Base-by-base conservation (phyloP, 2,113 vertebrate genomes). In the Galbula dea region DNA sequence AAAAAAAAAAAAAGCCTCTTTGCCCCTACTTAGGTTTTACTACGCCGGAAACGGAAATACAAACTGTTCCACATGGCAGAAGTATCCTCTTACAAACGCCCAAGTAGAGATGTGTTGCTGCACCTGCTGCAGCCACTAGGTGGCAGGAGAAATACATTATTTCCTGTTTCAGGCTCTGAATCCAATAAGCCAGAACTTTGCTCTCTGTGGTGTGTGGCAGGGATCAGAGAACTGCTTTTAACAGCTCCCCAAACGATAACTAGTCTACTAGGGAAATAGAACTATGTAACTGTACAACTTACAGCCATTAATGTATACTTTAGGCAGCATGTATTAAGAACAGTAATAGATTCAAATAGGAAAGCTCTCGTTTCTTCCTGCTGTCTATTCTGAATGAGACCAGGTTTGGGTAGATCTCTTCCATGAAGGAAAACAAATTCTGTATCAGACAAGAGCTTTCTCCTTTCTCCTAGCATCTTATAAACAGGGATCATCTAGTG, bases 101-200 rank as follows among this genome's bases (percentile, higher is more conserved):
- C 4, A n/a, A 48, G 62, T 8, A 13, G 49, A 8, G 36, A 21
- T 48, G n/a, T 30, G 67, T 39, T 85, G 93, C 89, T 81, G 79
- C 76, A 72, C 41, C 65, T 63, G 48, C 72, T 83, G 71, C 83
- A 61, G 84, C 95, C 97, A 73, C 96, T 95, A 83, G 74, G 89
- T 66, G 97, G 94, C 95, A 97, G 95, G 43, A 88, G 86, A 78
- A 78, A 80, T 19, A 58, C 78, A 85, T 36, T 19, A 73, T 83
- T 80, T 36, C 59, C 49, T 18, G 3, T 4, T 1, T 16, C 5
- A 6, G 45, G 68, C 75, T 73, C 52, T 16, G 46, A 66, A 29
- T 43, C 14, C 34, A 27, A 12, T 16, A 2, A 4, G 37, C n/a
- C 84, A 34, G 45, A 37, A 20, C 39, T 29, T 15, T 7, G 14